These are phyloP conservation scores for Anseranas semipalmata DNA, from an alignment of 2,113 vertebrate genomes.

Conservation along the genomic window DNA sequence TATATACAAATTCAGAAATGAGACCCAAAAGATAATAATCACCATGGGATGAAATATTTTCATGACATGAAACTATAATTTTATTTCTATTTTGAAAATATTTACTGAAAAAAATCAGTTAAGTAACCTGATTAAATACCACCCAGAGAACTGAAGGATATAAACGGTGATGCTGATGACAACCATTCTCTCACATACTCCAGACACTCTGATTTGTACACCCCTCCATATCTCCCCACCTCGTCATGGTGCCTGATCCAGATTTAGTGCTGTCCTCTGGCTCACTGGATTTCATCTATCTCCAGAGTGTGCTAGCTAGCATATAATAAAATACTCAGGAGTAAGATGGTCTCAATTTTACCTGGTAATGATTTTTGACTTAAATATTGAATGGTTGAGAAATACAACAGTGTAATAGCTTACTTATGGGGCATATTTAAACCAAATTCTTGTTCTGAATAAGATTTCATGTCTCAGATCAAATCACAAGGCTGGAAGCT, in stretches of 20 bases:
- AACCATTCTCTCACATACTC: not conserved
- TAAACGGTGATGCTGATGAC: not conserved
- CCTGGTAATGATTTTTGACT: not conserved
- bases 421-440: not conserved
- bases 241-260: not conserved
- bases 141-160: not conserved
- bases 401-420: not conserved
- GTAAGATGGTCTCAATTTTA: not conserved
- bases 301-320: not conserved
- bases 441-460: not conserved
- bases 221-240: accelerated
- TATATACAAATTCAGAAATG: not conserved
- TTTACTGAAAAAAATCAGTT: not conserved
- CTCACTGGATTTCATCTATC: not conserved
- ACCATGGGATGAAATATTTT: not conserved
- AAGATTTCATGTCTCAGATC: not conserved
- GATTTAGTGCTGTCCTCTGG: not conserved
- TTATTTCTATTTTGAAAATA: not conserved
- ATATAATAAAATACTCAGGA: not conserved
- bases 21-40: not conserved
- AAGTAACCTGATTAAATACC: not conserved
- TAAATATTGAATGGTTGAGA: not conserved
- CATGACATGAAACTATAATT: not conserved
- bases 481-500: not conserved
- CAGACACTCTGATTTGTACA: not conserved